phyloP scores from a whole-genome alignment of 1,140 invertebrate genomes.

The Pseudomyrmex concolor region DNA sequence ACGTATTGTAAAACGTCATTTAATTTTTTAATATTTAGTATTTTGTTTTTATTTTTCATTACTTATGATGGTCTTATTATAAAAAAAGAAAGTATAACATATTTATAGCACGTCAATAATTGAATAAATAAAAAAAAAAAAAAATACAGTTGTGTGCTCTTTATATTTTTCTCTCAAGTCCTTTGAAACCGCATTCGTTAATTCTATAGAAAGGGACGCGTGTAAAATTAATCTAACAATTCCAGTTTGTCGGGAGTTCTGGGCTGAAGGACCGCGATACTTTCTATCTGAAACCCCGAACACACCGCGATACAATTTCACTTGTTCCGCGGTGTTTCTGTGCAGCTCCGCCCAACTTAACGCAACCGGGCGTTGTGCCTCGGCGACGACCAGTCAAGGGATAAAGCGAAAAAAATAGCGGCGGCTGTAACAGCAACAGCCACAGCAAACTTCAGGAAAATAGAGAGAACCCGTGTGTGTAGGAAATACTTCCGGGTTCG shows the following conservation, averaged over 20 bases:
- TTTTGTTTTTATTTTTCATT: not conserved
- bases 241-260: not conserved
- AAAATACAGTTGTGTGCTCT: not conserved
- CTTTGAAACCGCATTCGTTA: too few relatives aligned
- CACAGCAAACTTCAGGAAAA: slow-evolving; percentile 21
- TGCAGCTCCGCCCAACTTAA: slow-evolving; percentile 65
- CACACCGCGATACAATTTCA: slow-evolving; percentile 77
- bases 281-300: slow-evolving; percentile 77
- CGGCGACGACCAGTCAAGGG: slow-evolving; percentile 13
- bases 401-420: slow-evolving; percentile 29
- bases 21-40: not conserved
- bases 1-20: not conserved
- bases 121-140: not conserved
- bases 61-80: not conserved
- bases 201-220: too few relatives aligned
- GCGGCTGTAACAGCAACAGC: slow-evolving; percentile 8
- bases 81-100: not conserved
- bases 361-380: slow-evolving; percentile 21
- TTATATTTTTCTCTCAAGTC: too few relatives aligned
- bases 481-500: slow-evolving; percentile 77
- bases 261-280: slow-evolving; percentile 56
- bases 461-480: slow-evolving; percentile 29
- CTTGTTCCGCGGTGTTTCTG: slow-evolving; percentile 73
- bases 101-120: too few relatives aligned
- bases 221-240: slow-evolving; percentile 17